Base-by-base conservation (phyloP, 2,113 vertebrate genomes). In the Hylia prasina region DNA sequence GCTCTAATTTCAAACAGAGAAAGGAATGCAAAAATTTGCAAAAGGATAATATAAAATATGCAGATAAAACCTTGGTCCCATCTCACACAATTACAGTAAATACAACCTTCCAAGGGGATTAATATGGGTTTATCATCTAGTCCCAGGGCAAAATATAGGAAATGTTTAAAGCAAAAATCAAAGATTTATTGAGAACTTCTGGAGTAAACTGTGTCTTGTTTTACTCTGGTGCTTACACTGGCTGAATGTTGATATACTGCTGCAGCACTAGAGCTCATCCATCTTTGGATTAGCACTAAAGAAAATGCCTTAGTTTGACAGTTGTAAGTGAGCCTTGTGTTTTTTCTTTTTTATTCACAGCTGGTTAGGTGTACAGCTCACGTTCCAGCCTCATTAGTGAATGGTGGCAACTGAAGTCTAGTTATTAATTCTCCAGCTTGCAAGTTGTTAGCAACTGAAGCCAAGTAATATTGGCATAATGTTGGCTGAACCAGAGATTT, bases 391-490 rank as follows among this genome's bases (percentile, higher is more conserved):
- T 96, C 94, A 93, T 95, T 96, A 97, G 73, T 2, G 28, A 89
- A 77, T 37, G 66, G 80, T 79, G 77, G 89, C 89, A 94, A 94
- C 78, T 76, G 79, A 93, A 87, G 58, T 77, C 73, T 87, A 80
- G 81, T 89, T 94, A 96, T 96, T 95, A 91, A 96, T 96, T 95
- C 70, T 93, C 66, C 70, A 93, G 45, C 65, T 89, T 88, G 81
- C 54, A 89, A 94, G 80, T 76, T 82, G 47, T 93, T 92, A 89
- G 82, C 76, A 93, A 81, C 56, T 31, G 60, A 91, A 94, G 86
- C 63, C 82, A 35, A 92, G 54, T 76, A 79, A 61, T 95, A 84
- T 61, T 95, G 81, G 58, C 69, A 69, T 65, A 82, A 87, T 65
- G 39, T 73, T 93, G 89, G 83, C 73, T 63, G 61, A 93, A 87